Evolutionary conservation across 2,888 invertebrate species (phyloP).

Genomic region (Caenorhabditis sp.): DNA sequence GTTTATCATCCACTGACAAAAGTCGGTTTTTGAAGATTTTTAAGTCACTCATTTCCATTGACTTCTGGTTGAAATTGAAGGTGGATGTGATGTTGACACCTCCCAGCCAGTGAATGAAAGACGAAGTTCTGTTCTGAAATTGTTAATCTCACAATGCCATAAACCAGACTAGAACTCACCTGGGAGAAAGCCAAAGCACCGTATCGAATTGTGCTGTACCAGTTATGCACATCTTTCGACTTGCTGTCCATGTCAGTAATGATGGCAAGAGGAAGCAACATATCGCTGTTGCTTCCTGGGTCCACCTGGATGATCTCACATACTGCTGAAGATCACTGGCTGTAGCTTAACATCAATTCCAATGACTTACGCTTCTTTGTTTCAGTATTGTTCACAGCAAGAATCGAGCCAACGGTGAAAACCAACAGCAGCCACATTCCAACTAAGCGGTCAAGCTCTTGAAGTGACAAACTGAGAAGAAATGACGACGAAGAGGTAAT

Average conservation of each 20-base stretch:
- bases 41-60: conserved; percentile 97
- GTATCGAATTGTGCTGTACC: conserved; percentile 69
- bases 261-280: conserved; percentile 62
- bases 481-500: conserved; percentile 27
- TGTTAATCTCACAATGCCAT: not conserved
- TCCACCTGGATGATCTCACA: conserved; percentile 62
- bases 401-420: conserved; percentile 4
- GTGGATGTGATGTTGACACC: conserved; percentile 65
- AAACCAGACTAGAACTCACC: conserved; percentile 23
- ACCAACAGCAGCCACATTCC: conserved; percentile 27
- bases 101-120: conserved; percentile 65
- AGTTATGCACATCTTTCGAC: conserved; percentile 44
- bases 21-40: conserved; percentile 93
- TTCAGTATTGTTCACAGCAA: not conserved
- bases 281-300: conserved; percentile 49
- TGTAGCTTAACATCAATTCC: not conserved
- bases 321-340: conserved; percentile 18
- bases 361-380: conserved; percentile 39
- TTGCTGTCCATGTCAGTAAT: conserved; percentile 65
- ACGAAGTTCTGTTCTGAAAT: conserved; percentile 59
- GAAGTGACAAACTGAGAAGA: conserved; percentile 4
- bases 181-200: conserved; percentile 62
- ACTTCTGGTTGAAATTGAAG: conserved; percentile 83
- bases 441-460: not conserved
- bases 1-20: conserved; percentile 94